Evolutionary conservation across 2,888 invertebrate species (phyloP), one percentile per base, ranked within the genome.

Genomic region (Myathropa florea): DNA sequence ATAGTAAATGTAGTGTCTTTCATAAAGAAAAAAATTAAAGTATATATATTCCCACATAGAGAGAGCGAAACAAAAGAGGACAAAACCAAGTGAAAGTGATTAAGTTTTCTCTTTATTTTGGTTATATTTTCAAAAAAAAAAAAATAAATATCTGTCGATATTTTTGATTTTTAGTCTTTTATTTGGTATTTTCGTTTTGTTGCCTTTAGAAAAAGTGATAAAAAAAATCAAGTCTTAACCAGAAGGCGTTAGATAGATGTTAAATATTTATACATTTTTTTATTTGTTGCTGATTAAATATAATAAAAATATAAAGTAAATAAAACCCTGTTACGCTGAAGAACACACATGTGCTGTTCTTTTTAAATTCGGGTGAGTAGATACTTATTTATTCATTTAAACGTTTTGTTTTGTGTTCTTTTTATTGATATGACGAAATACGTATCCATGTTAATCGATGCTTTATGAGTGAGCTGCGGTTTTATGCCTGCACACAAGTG

Each of bases 341-440:
- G 86, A 83, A 75, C 83, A 67, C 75, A 65, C 77, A 86, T 86
- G 86, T 79, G 75, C 59, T 79, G 86, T 83, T 83, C 86, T 83
- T 75, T 65, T 83, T 86, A 82, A 86, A 75, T 63, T 79, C 73
- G 86, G 86, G 86, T 86, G 83, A 86, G 86, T 86, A 73, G 68
- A 81, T 55, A 76, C 26, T 64, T 79, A 59, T 39, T 67, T 61
- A 46, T 46, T 46, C 18, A 46, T 21, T 46, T 46, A 46, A 46
- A 18, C 18, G 10, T 59, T 55, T 72, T 71, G 26, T 46, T 46
- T 61, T 59, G 12, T 23, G 30, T n/a, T 28, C 18, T 28, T 55
- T 28, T 55, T 30, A 53, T 55, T 26, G 14, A 60, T 60, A 9
- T 59, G 12, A 28, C 28, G 6, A 26, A n/a, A 9, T 24, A 59